These are phyloP conservation scores for Hyposmocoma kahamanoa DNA, from an alignment of 1,140 invertebrate species.

Conservation along the genomic window DNA sequence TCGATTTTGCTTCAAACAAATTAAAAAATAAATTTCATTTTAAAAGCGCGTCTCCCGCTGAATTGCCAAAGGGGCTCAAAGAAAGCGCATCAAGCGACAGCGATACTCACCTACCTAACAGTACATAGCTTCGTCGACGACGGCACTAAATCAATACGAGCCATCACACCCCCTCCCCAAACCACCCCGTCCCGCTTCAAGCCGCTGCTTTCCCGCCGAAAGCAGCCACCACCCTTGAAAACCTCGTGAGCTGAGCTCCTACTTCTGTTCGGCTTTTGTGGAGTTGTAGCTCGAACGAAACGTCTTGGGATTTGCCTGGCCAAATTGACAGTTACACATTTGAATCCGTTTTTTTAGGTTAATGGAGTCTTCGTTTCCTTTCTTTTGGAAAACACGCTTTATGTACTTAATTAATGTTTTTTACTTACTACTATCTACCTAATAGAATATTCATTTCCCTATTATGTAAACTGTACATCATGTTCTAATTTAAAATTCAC, in stretches of 20 bases:
- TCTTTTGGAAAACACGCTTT: too few species aligned
- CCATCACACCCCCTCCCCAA: constrained; percentile 61
- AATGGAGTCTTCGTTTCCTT: too few species aligned
- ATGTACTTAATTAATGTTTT: too few species aligned
- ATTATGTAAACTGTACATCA: too few species aligned
- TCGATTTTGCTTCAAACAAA: too few species aligned
- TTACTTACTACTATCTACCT: too few species aligned
- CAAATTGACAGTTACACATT: constrained; percentile 60
- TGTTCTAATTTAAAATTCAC: too few species aligned
- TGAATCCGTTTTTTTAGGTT: too few species aligned
- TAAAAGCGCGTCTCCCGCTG: background rate
- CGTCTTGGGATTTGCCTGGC: constrained; percentile 64
- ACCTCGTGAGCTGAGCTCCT: constrained; percentile 71
- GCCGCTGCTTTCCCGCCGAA: constrained; percentile 67
- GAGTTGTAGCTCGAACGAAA: constrained; percentile 58
- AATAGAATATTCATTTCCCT: too few species aligned
- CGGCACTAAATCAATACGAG: constrained; percentile 75
- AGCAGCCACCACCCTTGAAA: constrained; percentile 71
- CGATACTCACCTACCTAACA: constrained; percentile 56
- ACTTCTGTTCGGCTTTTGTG: constrained; percentile 73
- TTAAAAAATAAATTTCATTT: too few species aligned
- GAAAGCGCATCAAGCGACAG: constrained; percentile 69
- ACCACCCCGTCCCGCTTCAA: constrained; percentile 37
- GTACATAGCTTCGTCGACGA: constrained; percentile 70
- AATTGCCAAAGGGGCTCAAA: constrained; percentile 25